phyloP scores from a whole-genome alignment of 2,797 vertebrate genomes.

The Lacerta bilineata region DNA sequence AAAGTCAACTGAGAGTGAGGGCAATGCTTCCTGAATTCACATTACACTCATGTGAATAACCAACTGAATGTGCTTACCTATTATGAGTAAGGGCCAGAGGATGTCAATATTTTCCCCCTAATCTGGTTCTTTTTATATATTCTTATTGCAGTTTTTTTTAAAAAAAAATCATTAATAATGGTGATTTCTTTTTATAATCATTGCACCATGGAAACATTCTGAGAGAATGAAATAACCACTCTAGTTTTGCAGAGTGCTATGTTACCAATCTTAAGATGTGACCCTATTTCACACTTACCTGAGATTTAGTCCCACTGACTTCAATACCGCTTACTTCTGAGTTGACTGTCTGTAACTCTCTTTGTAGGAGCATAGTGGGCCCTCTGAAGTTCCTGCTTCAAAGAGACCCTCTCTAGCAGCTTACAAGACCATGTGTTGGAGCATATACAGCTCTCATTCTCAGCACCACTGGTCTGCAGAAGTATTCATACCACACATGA shows the following conservation, averaged over 20 bases:
- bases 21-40: background rate
- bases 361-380: background rate
- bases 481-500: background rate
- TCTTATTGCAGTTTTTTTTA: background rate
- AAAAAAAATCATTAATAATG: background rate
- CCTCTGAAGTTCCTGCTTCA: background rate
- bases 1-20: background rate
- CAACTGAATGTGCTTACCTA: background rate
- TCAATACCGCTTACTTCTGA: background rate
- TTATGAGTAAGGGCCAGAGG: background rate
- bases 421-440: background rate
- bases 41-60: background rate
- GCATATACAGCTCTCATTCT: background rate
- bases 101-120: background rate
- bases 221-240: background rate
- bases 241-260: background rate
- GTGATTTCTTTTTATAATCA: background rate
- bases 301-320: too few relatives aligned
- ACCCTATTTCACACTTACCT: too few relatives aligned
- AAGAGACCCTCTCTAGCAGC: background rate
- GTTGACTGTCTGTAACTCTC: background rate
- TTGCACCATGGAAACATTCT: background rate
- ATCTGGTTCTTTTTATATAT: slow-evolving; percentile 7
- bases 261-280: too few relatives aligned
- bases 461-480: background rate